Conservation (phyloP, 1,140 invertebrate species). For the Caenorhabditis brenneri region DNA sequence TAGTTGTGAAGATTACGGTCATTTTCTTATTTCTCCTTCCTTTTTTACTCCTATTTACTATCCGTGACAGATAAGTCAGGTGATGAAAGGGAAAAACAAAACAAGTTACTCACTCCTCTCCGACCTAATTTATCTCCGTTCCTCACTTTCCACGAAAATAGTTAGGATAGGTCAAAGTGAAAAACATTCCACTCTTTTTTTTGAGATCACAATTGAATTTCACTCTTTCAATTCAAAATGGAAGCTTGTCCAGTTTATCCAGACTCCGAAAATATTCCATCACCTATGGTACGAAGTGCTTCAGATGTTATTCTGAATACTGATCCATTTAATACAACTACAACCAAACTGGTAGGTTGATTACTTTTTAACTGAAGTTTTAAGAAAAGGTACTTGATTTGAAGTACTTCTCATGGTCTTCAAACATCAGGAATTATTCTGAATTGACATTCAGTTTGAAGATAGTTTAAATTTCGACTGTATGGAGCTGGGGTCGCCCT, state of each 20-base stretch:
- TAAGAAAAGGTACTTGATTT: too few relatives aligned
- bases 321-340: neutral
- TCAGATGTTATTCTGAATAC: neutral
- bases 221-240: neutral
- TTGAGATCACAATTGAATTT: neutral
- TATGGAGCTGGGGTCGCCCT: too few relatives aligned
- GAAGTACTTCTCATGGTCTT: too few relatives aligned
- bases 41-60: neutral
- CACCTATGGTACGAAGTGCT: conserved; percentile 25
- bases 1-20: neutral
- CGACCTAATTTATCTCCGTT: conserved; percentile 28
- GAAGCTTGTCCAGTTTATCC: neutral
- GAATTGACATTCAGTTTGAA: too few relatives aligned
- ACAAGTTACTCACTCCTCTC: neutral
- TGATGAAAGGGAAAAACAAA: neutral
- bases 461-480: too few relatives aligned
- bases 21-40: neutral
- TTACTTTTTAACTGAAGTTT: neutral
- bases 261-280: neutral
- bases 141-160: neutral
- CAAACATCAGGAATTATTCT: too few relatives aligned
- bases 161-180: neutral
- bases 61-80: neutral
- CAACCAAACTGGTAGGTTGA: neutral
- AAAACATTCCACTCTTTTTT: neutral